These are phyloP conservation scores for Caradrina kadenii DNA, from an alignment of 2,888 invertebrate genomes.

Conservation along the genomic window DNA sequence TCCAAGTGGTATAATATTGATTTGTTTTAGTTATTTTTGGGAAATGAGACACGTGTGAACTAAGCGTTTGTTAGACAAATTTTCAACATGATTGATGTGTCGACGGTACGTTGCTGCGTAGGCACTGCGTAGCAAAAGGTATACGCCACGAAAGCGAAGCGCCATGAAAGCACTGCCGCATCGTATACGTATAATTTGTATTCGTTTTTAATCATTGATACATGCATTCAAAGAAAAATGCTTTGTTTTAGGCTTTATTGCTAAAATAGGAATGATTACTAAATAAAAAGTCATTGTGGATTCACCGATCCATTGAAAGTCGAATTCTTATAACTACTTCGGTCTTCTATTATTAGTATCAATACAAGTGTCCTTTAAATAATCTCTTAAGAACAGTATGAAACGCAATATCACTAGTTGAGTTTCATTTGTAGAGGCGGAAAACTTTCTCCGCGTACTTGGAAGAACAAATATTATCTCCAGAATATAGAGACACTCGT, in stretches of 20 bases:
- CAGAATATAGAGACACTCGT: conserved; percentile 2
- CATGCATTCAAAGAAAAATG: too few relatives aligned
- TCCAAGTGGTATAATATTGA: conserved; percentile 1
- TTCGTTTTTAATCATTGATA: too few relatives aligned
- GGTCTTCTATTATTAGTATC: background rate
- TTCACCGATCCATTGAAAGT: too few relatives aligned
- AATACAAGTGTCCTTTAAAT: conserved; percentile 5
- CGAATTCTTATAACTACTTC: background rate
- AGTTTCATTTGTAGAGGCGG: conserved; percentile 23
- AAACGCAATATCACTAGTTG: conserved; percentile 25
- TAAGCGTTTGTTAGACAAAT: background rate
- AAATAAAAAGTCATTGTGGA: too few relatives aligned
- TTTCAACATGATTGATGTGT: background rate
- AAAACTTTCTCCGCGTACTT: conserved; percentile 21
- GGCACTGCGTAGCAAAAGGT: background rate
- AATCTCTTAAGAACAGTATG: conserved; percentile 2
- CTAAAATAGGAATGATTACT: too few relatives aligned
- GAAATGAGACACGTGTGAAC: background rate
- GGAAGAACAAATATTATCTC: conserved; percentile 30
- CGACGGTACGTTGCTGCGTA: background rate
- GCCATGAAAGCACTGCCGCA: too few relatives aligned
- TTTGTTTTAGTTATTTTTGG: background rate
- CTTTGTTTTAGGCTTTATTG: too few relatives aligned
- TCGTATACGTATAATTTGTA: too few relatives aligned
- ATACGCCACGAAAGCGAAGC: background rate